Evolutionary conservation across 2,797 vertebrate species (phyloP).

Genomic region (Diceros bicornis): DNA sequence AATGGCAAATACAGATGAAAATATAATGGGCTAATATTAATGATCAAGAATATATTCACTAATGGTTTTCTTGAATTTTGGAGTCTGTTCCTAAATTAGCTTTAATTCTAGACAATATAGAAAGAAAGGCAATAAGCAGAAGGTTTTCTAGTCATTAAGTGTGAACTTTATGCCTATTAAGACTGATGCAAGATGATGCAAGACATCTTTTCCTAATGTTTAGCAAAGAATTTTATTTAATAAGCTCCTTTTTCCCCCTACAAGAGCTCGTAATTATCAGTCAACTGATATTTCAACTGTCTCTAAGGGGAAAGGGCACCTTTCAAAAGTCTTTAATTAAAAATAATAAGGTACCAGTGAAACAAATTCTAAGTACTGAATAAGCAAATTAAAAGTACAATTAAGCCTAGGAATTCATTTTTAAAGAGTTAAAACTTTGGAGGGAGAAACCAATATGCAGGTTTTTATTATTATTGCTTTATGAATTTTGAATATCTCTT

Average conservation of each 20-base stretch:
- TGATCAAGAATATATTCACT: slow-evolving; percentile 79
- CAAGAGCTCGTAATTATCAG: slow-evolving; percentile 68
- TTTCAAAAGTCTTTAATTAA: slow-evolving; percentile 75
- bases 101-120: slow-evolving; percentile 78
- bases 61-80: slow-evolving; percentile 77
- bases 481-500: slow-evolving; percentile 77
- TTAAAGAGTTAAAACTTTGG: slow-evolving; percentile 74
- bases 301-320: slow-evolving; percentile 70
- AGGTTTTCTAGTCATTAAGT: slow-evolving; percentile 73
- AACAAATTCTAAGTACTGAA: slow-evolving; percentile 73
- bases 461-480: slow-evolving; percentile 82
- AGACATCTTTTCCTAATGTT: slow-evolving; percentile 68
- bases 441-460: slow-evolving; percentile 51
- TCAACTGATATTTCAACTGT: slow-evolving; percentile 64
- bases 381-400: slow-evolving; percentile 77
- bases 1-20: slow-evolving; percentile 78
- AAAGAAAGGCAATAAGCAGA: slow-evolving; percentile 77
- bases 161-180: slow-evolving; percentile 77
- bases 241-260: slow-evolving; percentile 60
- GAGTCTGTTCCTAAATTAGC: slow-evolving; percentile 77
- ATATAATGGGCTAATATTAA: slow-evolving; percentile 74
- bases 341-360: slow-evolving; percentile 71
- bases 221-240: slow-evolving; percentile 67
- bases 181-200: slow-evolving; percentile 64
- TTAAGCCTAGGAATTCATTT: slow-evolving; percentile 72